Evolutionary conservation across 2,113 vertebrate genomes (phyloP).

Genomic region (Baryphthengus martii): DNA sequence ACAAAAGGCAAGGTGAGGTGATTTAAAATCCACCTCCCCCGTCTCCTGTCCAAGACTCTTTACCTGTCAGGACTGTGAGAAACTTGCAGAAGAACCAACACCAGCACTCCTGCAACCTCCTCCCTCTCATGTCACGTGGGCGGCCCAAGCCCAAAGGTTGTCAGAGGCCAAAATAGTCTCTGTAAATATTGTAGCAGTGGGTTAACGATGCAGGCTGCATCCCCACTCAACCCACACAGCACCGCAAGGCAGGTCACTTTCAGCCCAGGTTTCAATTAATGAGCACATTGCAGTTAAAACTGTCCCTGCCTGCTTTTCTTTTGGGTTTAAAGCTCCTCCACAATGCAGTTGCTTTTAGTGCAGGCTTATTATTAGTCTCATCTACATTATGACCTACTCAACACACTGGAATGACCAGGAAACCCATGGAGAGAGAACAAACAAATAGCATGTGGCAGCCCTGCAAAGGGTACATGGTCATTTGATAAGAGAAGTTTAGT

Average conservation of each 20-base stretch:
- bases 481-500: not conserved
- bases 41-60: not conserved
- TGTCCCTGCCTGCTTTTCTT: not conserved
- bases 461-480: not conserved
- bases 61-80: not conserved
- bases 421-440: not conserved
- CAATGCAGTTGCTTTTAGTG: not conserved
- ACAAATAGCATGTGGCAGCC: not conserved
- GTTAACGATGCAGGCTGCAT: not conserved
- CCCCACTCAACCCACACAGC: not conserved
- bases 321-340: not conserved
- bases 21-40: not conserved
- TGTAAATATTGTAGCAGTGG: not conserved
- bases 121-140: not conserved
- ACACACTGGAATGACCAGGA: not conserved
- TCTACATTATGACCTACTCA: not conserved
- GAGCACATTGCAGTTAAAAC: not conserved
- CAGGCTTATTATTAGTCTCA: not conserved
- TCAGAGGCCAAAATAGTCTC: not conserved
- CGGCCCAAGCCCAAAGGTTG: not conserved
- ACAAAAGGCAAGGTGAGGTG: not conserved
- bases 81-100: not conserved
- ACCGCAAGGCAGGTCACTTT: not conserved
- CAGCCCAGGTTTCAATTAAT: not conserved
- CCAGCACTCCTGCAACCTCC: not conserved